These are phyloP conservation scores for Acanthoscelides obtectus DNA, from an alignment of 2,888 invertebrate genomes.

Conservation along the genomic window DNA sequence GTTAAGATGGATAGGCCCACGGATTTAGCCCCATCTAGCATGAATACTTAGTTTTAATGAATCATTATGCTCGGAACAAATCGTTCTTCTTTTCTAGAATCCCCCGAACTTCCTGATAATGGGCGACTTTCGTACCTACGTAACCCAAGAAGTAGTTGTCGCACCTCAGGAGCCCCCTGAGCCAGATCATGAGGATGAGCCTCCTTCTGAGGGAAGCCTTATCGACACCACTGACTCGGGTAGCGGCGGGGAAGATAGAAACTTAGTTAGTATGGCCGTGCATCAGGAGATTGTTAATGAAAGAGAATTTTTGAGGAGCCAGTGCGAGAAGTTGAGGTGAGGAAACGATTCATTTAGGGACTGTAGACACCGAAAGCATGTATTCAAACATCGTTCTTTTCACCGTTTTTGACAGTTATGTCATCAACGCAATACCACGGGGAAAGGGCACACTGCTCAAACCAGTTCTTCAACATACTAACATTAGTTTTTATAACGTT, in stretches of 20 bases:
- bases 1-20: too few relatives aligned
- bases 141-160: constrained; percentile 87
- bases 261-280: constrained; percentile 38
- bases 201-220: constrained; percentile 57
- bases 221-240: constrained; percentile 61
- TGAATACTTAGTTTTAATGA: too few relatives aligned
- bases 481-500: too few relatives aligned
- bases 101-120: constrained; percentile 94
- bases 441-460: too few relatives aligned
- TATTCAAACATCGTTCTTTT: too few relatives aligned
- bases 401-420: too few relatives aligned
- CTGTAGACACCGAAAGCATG: too few relatives aligned
- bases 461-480: too few relatives aligned
- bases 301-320: constrained; percentile 72
- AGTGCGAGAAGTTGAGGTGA: constrained; percentile 65
- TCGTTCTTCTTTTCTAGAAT: constrained; percentile 48
- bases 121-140: constrained; percentile 89
- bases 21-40: too few relatives aligned
- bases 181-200: constrained; percentile 57
- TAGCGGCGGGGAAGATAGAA: constrained; percentile 21
- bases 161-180: constrained; percentile 60
- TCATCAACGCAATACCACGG: too few relatives aligned
- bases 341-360: constrained; percentile 1
- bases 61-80: too few relatives aligned
- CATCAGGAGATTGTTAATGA: constrained; percentile 50